phyloP scores from a whole-genome alignment of 2,888 invertebrate genomes.

The Keiferia lycopersicella region DNA sequence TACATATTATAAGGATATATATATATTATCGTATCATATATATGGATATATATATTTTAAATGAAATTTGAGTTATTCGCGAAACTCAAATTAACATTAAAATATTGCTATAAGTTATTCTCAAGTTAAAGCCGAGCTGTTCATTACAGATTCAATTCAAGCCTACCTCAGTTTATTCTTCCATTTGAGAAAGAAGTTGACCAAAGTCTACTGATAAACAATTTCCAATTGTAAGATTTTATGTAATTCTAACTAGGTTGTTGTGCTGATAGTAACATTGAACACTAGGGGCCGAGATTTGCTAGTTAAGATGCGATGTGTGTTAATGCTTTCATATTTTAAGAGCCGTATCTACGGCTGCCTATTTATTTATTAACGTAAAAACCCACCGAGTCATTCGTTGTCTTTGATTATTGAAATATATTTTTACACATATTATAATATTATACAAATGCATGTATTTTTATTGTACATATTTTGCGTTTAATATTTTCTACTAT shows the following conservation, averaged over 20 bases:
- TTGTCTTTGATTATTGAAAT: background rate
- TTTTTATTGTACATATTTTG: background rate
- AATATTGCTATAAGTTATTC: no score
- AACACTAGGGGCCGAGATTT: slow-evolving; percentile 71
- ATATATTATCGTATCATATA: no score
- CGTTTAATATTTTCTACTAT: background rate
- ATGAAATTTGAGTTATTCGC: no score
- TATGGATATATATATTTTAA: no score
- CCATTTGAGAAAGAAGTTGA: background rate
- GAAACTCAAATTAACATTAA: no score
- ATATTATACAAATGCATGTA: background rate
- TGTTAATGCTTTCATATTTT: slow-evolving; percentile 64
- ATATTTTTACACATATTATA: background rate
- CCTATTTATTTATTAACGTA: slow-evolving; percentile 46
- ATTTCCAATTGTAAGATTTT: background rate
- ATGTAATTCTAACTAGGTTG: background rate
- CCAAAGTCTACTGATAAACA: slow-evolving; percentile 4
- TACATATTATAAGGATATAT: no score
- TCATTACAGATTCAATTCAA: background rate
- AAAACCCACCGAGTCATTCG: slow-evolving; percentile 3
- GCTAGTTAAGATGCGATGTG: slow-evolving; percentile 71
- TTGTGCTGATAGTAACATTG: no score
- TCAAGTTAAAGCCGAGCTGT: no score
- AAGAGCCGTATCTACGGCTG: slow-evolving; percentile 44
- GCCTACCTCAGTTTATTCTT: slow-evolving; percentile 17